These are phyloP conservation scores for Leucophenga montana DNA, from an alignment of 2,888 invertebrate species.

Conservation along the genomic window DNA sequence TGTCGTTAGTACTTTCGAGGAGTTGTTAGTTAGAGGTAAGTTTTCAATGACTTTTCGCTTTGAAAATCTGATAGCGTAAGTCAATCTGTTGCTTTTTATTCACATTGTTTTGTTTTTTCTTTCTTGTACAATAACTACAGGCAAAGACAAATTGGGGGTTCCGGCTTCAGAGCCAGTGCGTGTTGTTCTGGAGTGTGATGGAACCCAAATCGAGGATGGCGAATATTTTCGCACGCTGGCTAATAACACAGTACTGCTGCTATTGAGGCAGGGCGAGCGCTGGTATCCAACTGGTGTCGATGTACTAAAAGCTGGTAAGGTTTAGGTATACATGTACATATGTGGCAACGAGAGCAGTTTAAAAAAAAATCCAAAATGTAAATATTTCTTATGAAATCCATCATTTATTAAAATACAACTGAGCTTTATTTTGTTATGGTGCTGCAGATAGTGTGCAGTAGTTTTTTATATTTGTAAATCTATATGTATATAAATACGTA, in stretches of 20 bases:
- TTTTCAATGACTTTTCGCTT: conserved; percentile 36
- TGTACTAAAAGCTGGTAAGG: conserved; percentile 92
- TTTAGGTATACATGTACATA: background rate
- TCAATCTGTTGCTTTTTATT: too few species aligned
- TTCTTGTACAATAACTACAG: conserved; percentile 71
- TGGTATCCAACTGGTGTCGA: conserved; percentile 96
- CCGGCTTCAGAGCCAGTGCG: conserved; percentile 89
- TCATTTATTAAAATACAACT: background rate
- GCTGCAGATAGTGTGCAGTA: too few species aligned
- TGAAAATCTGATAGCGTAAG: background rate
- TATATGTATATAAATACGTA: too few species aligned
- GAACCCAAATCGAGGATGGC: conserved; percentile 96
- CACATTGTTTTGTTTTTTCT: too few species aligned
- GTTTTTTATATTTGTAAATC: too few species aligned
- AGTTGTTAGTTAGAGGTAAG: conserved; percentile 86
- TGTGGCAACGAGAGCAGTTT: background rate
- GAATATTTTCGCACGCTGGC: conserved; percentile 95
- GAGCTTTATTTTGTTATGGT: too few species aligned
- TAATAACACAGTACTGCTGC: conserved; percentile 90
- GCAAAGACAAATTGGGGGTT: conserved; percentile 92
- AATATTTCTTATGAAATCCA: too few species aligned
- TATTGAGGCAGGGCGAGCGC: conserved; percentile 91
- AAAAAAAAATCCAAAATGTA: background rate
- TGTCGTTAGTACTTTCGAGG: conserved; percentile 93
- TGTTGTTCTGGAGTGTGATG: conserved; percentile 94